Evolutionary conservation across 2,113 vertebrate species (phyloP).

Genomic region (Sisor rabdophorus): DNA sequence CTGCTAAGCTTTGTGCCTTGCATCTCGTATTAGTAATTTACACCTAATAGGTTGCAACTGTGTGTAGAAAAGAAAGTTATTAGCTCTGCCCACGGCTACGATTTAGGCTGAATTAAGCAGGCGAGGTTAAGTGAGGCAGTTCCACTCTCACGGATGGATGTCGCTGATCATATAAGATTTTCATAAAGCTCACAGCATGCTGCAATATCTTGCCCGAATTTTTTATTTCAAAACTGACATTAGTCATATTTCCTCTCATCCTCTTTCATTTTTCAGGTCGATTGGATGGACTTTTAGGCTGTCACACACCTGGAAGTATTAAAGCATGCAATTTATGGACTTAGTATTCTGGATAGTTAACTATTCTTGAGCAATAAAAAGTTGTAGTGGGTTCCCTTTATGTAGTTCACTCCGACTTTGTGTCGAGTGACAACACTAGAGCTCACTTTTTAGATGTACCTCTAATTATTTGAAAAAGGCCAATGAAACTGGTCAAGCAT

Average conservation of each 20-base stretch:
- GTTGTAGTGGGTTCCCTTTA: background rate
- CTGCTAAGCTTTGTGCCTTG: slow-evolving; percentile 55
- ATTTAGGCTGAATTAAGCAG: slow-evolving; percentile 60
- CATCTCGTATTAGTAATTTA: slow-evolving; percentile 59
- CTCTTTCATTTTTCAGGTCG: slow-evolving; percentile 23
- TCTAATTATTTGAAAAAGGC: no score
- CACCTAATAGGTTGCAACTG: slow-evolving; percentile 60
- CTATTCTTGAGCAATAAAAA: background rate
- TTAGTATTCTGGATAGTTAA: slow-evolving; percentile 18
- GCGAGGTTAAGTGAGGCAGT: slow-evolving; percentile 54
- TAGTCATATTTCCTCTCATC: slow-evolving; percentile 32
- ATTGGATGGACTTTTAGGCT: slow-evolving; percentile 33
- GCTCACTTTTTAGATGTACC: no score
- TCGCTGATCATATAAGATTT: slow-evolving; percentile 57
- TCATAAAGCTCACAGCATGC: slow-evolving; percentile 26
- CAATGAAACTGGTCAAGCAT: no score
- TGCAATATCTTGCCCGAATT: slow-evolving; percentile 28
- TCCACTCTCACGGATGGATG: slow-evolving; percentile 58
- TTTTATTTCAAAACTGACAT: slow-evolving; percentile 22
- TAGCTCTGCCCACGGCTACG: slow-evolving; percentile 31
- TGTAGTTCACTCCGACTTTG: no score
- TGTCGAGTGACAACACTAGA: no score
- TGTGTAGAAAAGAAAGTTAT: slow-evolving; percentile 47
- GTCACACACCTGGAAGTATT: slow-evolving; percentile 38
- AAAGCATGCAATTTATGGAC: slow-evolving; percentile 36